Evolutionary conservation across 2,888 invertebrate genomes (phyloP).

Genomic region (Gortyna flavago): DNA sequence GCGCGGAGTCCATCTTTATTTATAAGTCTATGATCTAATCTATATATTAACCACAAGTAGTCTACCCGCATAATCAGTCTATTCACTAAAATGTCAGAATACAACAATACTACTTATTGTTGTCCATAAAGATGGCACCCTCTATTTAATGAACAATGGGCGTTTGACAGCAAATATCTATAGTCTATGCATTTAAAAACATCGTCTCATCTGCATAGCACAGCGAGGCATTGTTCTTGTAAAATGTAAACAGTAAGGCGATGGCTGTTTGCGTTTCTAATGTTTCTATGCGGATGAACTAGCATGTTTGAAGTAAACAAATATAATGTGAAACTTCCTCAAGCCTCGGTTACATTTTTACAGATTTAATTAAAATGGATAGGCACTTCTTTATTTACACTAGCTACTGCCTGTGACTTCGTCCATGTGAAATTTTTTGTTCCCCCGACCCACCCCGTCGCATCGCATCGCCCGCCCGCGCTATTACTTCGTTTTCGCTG

Average conservation of each 20-base stretch:
- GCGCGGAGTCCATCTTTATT: too few relatives aligned
- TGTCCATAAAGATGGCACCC: constrained; percentile 15
- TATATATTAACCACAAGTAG: neutral
- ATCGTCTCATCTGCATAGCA: constrained; percentile 13
- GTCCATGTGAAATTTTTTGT: too few relatives aligned
- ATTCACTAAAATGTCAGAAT: neutral
- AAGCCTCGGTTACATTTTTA: neutral
- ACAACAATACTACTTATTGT: constrained; percentile 27
- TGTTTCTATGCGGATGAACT: constrained; percentile 41
- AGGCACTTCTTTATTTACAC: neutral
- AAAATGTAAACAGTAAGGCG: constrained; percentile 32
- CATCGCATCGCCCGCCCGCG: too few relatives aligned
- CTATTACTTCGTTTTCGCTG: too few relatives aligned
- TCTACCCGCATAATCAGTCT: neutral
- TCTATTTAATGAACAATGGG: constrained; percentile 43
- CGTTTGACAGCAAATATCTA: constrained; percentile 20
- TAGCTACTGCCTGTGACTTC: too few relatives aligned
- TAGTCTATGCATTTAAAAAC: constrained; percentile 35
- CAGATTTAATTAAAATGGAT: neutral
- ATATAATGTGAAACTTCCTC: constrained; percentile 12
- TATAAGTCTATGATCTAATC: too few relatives aligned
- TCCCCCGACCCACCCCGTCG: too few relatives aligned
- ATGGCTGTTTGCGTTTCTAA: constrained; percentile 27
- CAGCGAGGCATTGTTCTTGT: constrained; percentile 44
- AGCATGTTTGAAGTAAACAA: constrained; percentile 22